Percentiles rank a stretch among this genome's conserved stretches.
phyloP scores from a whole-genome alignment of 2,888 invertebrate genomes.

The Xiphydria camelus region DNA sequence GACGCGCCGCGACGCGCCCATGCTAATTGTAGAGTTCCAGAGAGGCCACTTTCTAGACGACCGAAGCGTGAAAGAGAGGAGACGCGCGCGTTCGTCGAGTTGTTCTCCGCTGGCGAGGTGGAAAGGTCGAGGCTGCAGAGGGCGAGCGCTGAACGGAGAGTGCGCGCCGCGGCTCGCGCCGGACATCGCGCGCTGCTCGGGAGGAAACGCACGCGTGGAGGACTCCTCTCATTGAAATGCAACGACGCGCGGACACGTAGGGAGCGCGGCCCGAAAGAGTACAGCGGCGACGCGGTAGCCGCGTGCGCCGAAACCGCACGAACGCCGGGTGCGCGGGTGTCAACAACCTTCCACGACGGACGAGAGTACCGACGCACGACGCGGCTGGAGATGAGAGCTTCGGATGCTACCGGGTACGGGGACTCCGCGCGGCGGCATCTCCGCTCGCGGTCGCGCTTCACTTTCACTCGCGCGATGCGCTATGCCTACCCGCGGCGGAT shows the following conservation, averaged over 20 bases:
- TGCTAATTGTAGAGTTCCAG: too few species aligned
- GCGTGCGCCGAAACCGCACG: slow-evolving; percentile 11
- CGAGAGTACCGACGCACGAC: not conserved
- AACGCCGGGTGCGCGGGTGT: slow-evolving; percentile 26
- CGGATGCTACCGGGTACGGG: not conserved
- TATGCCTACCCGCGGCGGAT: too few species aligned
- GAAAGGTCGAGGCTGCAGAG: too few species aligned
- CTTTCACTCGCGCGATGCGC: slow-evolving; percentile 8
- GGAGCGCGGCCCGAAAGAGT: slow-evolving; percentile 9
- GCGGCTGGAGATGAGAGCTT: not conserved
- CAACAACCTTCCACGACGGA: slow-evolving; percentile 31
- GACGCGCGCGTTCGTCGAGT: too few species aligned
- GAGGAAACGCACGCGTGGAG: too few species aligned
- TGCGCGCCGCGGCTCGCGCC: not conserved
- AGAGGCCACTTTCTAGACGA: too few species aligned
- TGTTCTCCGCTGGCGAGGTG: too few species aligned
- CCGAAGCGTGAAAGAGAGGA: too few species aligned
- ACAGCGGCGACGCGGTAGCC: not conserved
- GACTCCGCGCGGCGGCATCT: too few species aligned
- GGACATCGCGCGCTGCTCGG: too few species aligned
- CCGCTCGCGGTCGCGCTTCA: slow-evolving; percentile 4
- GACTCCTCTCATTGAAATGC: slow-evolving; percentile 30
- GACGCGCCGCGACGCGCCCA: slow-evolving; percentile 22
- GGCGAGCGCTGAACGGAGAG: not conserved
- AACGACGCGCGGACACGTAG: slow-evolving; percentile 15